Percentiles rank a stretch among this genome's conserved stretches.
These are phyloP conservation scores for Rhombomys opimus DNA, from an alignment of 2,113 vertebrate genomes.

Conservation along the genomic window DNA sequence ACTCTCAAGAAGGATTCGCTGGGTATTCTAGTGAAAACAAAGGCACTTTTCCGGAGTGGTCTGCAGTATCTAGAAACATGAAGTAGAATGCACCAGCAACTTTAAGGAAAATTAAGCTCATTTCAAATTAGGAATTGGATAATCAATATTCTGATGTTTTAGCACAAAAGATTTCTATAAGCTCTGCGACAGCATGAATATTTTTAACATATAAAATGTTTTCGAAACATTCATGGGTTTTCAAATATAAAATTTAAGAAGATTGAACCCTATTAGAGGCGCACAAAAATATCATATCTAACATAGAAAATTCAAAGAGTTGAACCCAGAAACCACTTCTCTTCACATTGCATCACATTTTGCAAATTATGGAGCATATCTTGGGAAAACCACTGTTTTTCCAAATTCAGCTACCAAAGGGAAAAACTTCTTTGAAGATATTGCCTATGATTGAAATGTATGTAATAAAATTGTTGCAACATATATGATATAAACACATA, in stretches of 20 bases:
- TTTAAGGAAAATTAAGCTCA: background rate
- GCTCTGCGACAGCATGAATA: background rate
- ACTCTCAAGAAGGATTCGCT: background rate
- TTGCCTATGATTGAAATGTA: background rate
- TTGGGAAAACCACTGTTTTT: background rate
- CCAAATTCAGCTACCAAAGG: background rate
- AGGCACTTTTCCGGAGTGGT: background rate
- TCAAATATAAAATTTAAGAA: background rate
- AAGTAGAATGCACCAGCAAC: background rate
- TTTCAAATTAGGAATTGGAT: background rate
- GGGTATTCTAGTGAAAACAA: background rate
- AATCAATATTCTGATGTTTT: background rate
- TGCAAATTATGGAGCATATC: background rate
- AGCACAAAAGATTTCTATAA: background rate
- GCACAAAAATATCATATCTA: background rate
- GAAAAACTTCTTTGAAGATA: constrained; percentile 8
- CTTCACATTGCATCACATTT: background rate
- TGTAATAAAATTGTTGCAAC: background rate
- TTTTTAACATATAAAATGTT: background rate
- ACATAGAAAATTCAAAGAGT: background rate
- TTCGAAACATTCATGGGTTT: background rate
- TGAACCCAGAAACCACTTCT: constrained; percentile 17
- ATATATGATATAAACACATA: background rate
- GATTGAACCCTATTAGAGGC: background rate
- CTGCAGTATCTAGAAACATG: background rate